Conservation (phyloP, 2,888 invertebrate species). For the Lasioglossum villosulum region DNA sequence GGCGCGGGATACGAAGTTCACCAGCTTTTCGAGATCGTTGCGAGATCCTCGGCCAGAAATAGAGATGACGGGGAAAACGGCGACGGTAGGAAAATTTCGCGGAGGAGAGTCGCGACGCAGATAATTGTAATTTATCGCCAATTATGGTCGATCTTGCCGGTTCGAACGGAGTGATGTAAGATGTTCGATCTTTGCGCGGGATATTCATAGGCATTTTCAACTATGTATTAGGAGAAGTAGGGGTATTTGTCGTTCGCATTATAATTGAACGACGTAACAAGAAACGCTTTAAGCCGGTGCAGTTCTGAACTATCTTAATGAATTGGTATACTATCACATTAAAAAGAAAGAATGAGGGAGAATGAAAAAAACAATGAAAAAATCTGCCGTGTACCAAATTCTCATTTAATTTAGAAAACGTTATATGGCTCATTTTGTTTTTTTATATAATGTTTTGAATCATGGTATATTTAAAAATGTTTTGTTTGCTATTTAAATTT, state of each 20-base stretch:
- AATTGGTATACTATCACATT: too few relatives aligned
- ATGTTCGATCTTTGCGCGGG: not conserved
- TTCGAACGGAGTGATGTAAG: not conserved
- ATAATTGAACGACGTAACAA: not conserved
- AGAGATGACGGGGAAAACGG: not conserved
- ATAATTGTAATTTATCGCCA: slow-evolving; percentile 12
- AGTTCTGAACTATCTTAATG: too few relatives aligned
- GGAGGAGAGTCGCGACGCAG: not conserved
- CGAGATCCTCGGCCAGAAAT: not conserved
- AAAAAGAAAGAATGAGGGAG: not conserved
- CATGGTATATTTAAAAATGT: not conserved
- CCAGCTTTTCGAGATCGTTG: slow-evolving; percentile 27
- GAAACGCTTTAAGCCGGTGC: not conserved
- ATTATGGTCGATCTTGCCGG: not conserved
- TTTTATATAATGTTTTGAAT: not conserved
- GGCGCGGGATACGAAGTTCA: slow-evolving; percentile 20
- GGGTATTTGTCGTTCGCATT: not conserved
- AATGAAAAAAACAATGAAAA: too few relatives aligned
- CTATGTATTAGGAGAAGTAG: not conserved
- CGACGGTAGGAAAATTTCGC: not conserved
- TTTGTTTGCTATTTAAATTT: not conserved
- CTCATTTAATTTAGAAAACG: not conserved
- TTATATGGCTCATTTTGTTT: too few relatives aligned
- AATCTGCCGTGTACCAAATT: not conserved
- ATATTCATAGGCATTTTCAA: not conserved